Evolutionary conservation across 1,140 invertebrate genomes (phyloP).

Genomic region (Monomorium pharaonis): DNA sequence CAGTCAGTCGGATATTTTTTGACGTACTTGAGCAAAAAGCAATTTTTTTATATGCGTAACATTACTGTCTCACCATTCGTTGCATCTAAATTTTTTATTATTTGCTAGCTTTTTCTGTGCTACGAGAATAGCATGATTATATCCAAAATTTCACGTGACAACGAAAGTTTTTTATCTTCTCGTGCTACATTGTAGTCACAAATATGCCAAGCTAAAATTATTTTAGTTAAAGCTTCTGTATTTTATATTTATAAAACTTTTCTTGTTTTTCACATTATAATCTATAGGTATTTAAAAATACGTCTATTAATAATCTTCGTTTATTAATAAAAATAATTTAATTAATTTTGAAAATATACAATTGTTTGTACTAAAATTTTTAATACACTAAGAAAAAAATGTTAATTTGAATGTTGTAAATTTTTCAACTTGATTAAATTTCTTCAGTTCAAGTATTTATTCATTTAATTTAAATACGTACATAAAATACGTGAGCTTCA

Average conservation of each 20-base stretch:
- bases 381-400: too few relatives aligned
- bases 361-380: too few relatives aligned
- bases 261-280: neutral
- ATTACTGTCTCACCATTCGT: neutral
- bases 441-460: too few relatives aligned
- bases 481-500: too few relatives aligned
- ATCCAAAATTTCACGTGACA: neutral
- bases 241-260: constrained; percentile 1
- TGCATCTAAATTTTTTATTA: neutral
- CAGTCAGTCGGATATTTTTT: constrained; percentile 11
- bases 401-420: too few relatives aligned
- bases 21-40: neutral
- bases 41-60: neutral
- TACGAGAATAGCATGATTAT: neutral
- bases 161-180: neutral
- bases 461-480: too few relatives aligned
- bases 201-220: neutral
- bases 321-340: neutral
- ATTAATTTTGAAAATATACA: neutral
- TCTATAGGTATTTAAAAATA: too few relatives aligned
- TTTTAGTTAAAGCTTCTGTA: neutral
- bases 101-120: neutral
- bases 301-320: too few relatives aligned
- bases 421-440: too few relatives aligned
- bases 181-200: neutral